These are phyloP conservation scores for Phalangium opilio DNA, from an alignment of 2,888 invertebrate genomes.

Conservation along the genomic window DNA sequence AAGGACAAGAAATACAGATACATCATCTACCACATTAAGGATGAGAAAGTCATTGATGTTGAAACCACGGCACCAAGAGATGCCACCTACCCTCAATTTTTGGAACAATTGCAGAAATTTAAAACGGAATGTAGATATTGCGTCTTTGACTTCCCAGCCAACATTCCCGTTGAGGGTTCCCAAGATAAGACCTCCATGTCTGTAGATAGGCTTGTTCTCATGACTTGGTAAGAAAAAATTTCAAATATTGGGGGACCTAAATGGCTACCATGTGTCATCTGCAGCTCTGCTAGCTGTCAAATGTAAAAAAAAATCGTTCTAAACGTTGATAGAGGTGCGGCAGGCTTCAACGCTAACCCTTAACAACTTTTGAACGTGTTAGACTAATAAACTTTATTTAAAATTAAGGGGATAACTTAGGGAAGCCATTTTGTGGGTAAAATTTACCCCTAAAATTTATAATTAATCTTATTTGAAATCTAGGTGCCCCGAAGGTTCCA, in stretches of 20 bases:
- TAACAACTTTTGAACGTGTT: too few species aligned
- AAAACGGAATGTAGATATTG: slow-evolving; percentile 91
- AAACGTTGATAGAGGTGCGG: too few species aligned
- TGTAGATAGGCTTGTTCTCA: slow-evolving; percentile 45
- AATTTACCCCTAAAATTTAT: background rate
- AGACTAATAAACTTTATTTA: too few species aligned
- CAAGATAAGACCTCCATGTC: slow-evolving; percentile 21
- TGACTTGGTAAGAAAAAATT: slow-evolving; percentile 81
- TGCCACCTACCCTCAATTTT: slow-evolving; percentile 84
- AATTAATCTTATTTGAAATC: slow-evolving; percentile 11
- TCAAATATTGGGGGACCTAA: too few species aligned
- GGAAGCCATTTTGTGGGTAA: background rate
- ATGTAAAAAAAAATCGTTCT: too few species aligned
- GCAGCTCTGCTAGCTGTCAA: too few species aligned
- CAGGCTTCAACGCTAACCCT: too few species aligned
- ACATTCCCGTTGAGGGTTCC: slow-evolving; percentile 21
- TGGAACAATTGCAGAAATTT: slow-evolving; percentile 76
- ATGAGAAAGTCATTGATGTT: slow-evolving; percentile 81
- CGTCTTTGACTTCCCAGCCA: slow-evolving; percentile 64
- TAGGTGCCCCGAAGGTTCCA: slow-evolving; percentile 88
- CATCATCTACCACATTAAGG: slow-evolving; percentile 88
- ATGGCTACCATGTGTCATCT: too few species aligned
- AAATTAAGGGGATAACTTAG: too few species aligned
- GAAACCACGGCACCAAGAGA: slow-evolving; percentile 74
- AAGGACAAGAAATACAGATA: slow-evolving; percentile 95